These are phyloP conservation scores for Nyctibius bracteatus DNA, from an alignment of 2,113 vertebrate species.

Conservation along the genomic window DNA sequence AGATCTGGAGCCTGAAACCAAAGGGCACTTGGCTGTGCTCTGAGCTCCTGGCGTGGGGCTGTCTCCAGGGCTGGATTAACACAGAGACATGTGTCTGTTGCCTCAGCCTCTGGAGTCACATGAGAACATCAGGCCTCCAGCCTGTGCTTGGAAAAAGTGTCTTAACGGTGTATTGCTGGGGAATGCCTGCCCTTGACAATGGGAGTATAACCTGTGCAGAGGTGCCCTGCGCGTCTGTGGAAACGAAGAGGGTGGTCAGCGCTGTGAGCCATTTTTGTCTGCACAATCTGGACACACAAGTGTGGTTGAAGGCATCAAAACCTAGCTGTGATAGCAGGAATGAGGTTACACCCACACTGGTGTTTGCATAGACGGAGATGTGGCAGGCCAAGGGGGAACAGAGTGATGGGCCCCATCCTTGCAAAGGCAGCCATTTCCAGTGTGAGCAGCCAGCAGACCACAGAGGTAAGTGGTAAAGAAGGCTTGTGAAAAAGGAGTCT, in stretches of 20 bases:
- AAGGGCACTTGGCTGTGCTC: neutral
- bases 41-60: neutral
- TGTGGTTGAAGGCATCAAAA: neutral
- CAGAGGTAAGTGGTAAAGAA: neutral
- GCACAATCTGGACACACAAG: neutral
- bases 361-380: neutral
- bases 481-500: neutral
- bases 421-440: neutral
- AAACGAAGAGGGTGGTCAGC: neutral
- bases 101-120: conserved; percentile 14
- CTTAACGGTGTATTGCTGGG: neutral
- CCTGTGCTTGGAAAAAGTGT: neutral
- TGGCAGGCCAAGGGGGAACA: neutral
- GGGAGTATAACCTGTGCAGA: neutral
- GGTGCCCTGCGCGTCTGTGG: neutral
- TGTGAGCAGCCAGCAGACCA: neutral
- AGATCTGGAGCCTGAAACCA: neutral
- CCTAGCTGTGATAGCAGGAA: fast-evolving
- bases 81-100: neutral
- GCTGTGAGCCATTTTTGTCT: neutral
- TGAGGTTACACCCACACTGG: neutral
- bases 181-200: neutral
- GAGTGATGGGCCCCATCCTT: fast-evolving
- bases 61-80: neutral
- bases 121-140: neutral